phyloP scores from a whole-genome alignment of 2,797 vertebrate genomes.

The Acrossocheilus fasciatus region DNA sequence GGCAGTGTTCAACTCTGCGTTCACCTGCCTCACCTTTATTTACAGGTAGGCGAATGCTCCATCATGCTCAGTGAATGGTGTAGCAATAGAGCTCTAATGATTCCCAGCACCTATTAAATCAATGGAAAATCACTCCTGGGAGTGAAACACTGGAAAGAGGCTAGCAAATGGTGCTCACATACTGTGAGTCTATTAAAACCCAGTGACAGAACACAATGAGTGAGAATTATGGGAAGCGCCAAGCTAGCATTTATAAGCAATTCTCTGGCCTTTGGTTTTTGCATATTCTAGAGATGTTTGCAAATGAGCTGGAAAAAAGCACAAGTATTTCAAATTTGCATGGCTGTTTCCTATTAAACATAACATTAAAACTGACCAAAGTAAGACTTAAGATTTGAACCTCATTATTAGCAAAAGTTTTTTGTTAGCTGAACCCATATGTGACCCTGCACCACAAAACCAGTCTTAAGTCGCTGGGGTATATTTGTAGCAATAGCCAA shows the following conservation, averaged over 20 bases:
- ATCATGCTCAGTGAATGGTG: conserved; percentile 56
- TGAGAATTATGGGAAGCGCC: conserved; percentile 42
- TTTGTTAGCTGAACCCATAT: neutral
- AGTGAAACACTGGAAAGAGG: conserved; percentile 44
- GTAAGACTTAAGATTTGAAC: neutral
- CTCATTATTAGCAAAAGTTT: neutral
- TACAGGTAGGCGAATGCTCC: conserved; percentile 52
- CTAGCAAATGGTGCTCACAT: conserved; percentile 49
- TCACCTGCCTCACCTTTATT: conserved; percentile 53
- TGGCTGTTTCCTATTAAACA: neutral
- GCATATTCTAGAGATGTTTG: conserved; percentile 15
- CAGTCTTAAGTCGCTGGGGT: no score
- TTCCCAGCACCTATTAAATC: conserved; percentile 62
- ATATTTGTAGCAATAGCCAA: no score
- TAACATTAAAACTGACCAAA: neutral
- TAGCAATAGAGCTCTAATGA: conserved; percentile 55
- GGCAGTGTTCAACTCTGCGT: conserved; percentile 13
- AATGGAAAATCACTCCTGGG: conserved; percentile 54
- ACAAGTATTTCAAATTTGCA: conserved; percentile 13
- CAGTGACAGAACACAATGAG: conserved; percentile 44
- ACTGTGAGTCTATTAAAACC: conserved; percentile 32
- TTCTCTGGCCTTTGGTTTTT: conserved; percentile 13
- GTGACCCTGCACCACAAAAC: no score
- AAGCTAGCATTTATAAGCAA: conserved; percentile 29
- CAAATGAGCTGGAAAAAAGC: conserved; percentile 1